These are phyloP conservation scores for Pipra filicauda DNA, from an alignment of 2,113 vertebrate genomes.

Conservation along the genomic window DNA sequence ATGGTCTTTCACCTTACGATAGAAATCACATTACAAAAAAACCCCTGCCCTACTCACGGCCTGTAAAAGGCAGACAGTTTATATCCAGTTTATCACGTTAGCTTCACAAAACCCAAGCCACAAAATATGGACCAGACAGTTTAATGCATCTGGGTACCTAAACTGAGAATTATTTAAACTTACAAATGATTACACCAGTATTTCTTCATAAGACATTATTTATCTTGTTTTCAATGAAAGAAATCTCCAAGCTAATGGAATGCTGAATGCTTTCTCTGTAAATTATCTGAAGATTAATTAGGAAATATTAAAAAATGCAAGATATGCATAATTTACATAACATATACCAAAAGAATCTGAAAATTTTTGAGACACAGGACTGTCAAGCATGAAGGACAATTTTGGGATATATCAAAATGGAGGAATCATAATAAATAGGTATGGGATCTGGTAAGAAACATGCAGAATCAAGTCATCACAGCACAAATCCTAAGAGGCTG, in stretches of 20 bases:
- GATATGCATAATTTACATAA: not conserved
- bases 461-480: not conserved
- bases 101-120: not conserved
- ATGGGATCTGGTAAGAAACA: not conserved
- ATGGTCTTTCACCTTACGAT: not conserved
- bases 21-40: not conserved
- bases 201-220: not conserved
- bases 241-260: not conserved
- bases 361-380: not conserved
- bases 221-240: not conserved
- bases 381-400: not conserved
- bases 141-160: not conserved
- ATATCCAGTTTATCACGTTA: not conserved
- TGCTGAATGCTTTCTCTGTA: not conserved
- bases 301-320: not conserved
- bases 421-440: not conserved
- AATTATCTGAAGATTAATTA: not conserved
- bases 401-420: not conserved
- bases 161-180: not conserved
- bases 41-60: fast-evolving
- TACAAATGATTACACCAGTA: not conserved
- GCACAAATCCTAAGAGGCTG: not conserved
- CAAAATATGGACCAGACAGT: not conserved
- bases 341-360: not conserved
- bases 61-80: not conserved